A percentile compares a stretch with the other conserved stretches of the same genome.
Conservation (phyloP, 2,888 invertebrate genomes). For the Formica aserva region DNA sequence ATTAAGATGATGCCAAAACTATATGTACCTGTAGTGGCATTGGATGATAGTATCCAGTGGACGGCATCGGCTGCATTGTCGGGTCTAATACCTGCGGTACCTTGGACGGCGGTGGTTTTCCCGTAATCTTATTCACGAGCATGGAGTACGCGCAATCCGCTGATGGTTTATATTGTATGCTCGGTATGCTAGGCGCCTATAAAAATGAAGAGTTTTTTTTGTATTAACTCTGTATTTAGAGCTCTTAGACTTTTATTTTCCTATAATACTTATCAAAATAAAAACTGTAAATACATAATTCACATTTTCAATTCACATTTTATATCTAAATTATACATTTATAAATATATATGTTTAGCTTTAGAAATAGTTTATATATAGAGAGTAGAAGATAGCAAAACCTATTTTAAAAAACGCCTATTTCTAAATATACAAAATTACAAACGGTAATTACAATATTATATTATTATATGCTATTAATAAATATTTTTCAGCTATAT, state of each 20-base stretch:
- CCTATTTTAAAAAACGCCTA: background rate
- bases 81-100: slow-evolving; percentile 74
- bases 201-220: slow-evolving; percentile 47
- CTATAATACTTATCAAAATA: slow-evolving; percentile 1
- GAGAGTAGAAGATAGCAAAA: background rate
- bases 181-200: slow-evolving; percentile 88
- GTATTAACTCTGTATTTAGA: background rate
- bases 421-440: slow-evolving; percentile 10
- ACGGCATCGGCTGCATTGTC: slow-evolving; percentile 74
- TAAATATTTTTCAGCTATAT: background rate
- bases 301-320: background rate
- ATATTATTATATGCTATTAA: background rate
- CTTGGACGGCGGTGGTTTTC: slow-evolving; percentile 86
- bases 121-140: slow-evolving; percentile 94
- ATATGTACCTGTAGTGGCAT: slow-evolving; percentile 77
- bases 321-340: background rate
- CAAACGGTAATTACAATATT: background rate
- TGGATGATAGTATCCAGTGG: slow-evolving; percentile 79
- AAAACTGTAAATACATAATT: background rate
- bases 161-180: slow-evolving; percentile 92
- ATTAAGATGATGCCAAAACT: background rate
- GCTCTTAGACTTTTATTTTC: background rate
- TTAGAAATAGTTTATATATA: background rate
- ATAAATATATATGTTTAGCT: background rate
- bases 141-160: slow-evolving; percentile 95